phyloP scores from a whole-genome alignment of 1,140 invertebrate genomes.

The Cyphomyrmex costatus region DNA sequence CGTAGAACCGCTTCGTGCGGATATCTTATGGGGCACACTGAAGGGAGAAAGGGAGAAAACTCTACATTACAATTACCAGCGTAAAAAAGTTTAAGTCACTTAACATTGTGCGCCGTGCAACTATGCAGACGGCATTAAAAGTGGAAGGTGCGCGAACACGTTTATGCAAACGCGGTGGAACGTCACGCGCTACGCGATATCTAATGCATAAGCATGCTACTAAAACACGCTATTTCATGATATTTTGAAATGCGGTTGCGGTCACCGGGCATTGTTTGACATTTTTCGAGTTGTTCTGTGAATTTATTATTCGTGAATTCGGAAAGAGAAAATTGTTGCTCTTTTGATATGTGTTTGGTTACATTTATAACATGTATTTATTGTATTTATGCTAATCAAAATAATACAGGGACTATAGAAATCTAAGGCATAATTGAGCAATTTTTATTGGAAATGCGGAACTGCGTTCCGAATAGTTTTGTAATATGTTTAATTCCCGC shows the following conservation, averaged over 20 bases:
- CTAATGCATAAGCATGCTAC: background rate
- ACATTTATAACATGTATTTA: background rate
- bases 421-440: background rate
- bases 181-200: background rate
- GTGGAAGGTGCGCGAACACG: slow-evolving; percentile 32
- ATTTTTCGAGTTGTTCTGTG: slow-evolving; percentile 65
- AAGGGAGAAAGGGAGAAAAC: background rate
- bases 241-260: slow-evolving; percentile 65
- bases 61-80: slow-evolving; percentile 58
- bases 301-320: slow-evolving; percentile 51
- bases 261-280: slow-evolving; percentile 74
- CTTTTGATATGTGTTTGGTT: background rate
- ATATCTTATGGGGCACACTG: slow-evolving; percentile 33
- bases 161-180: slow-evolving; percentile 54
- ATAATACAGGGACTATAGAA: background rate
- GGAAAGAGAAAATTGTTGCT: too few relatives aligned
- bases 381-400: background rate
- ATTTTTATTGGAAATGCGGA: background rate
- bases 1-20: slow-evolving; percentile 1
- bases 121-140: slow-evolving; percentile 54
- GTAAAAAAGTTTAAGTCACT: slow-evolving; percentile 59
- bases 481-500: too few relatives aligned
- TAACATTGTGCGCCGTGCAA: slow-evolving; percentile 12
- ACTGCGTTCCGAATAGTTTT: too few relatives aligned
- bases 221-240: background rate